Base-by-base conservation (phyloP, 2,113 vertebrate species). In the Nettapus auritus region DNA sequence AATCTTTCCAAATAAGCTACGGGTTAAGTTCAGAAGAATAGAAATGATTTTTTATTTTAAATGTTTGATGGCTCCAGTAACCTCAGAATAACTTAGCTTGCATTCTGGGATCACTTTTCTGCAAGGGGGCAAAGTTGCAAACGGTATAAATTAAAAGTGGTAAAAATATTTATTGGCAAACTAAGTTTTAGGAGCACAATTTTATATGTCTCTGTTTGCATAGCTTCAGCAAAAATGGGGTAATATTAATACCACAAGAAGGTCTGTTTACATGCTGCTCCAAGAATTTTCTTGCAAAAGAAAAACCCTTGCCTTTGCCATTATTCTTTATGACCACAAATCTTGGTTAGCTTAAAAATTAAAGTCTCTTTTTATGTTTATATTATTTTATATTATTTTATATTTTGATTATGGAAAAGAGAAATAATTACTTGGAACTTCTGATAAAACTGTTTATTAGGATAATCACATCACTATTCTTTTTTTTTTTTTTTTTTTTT, bases 181-280 rank as follows among this genome's bases (percentile, higher is more conserved):
- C 55, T 14, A 93, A 89, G 86, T 89, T 93, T 96, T 69, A 80
- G 92, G 96, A 96, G 92, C 70, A 87, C 63, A 23, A 60, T 96
- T 98, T 97, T 97, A 97, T 97, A 82, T 62, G 96, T 96, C 97
- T 97, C 97, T 97, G 95, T 94, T 96, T 96, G 95, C 94, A 92
- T 50, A 60, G 90, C 60, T 87, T 86, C 73, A 94, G 81, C 96
- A 94, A 95, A 89, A 88, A 95, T 81, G 48, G 90, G 73, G 96
- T 91, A 86, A 97, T 96, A 97, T 97, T 93, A 97, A 97, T 97
- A 96, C 97, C 95, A 86, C 71, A 70, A 96, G 90, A 96, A 91
- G 18, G 96, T 88, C 94, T 89, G 97, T 94, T 96, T 93, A 80
- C 64, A 92, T 90, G 91, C 90, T 82, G 95, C 94, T 97, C 97